Evolutionary conservation across 2,888 invertebrate genomes (phyloP).

Genomic region (Exocentrus adspersus): DNA sequence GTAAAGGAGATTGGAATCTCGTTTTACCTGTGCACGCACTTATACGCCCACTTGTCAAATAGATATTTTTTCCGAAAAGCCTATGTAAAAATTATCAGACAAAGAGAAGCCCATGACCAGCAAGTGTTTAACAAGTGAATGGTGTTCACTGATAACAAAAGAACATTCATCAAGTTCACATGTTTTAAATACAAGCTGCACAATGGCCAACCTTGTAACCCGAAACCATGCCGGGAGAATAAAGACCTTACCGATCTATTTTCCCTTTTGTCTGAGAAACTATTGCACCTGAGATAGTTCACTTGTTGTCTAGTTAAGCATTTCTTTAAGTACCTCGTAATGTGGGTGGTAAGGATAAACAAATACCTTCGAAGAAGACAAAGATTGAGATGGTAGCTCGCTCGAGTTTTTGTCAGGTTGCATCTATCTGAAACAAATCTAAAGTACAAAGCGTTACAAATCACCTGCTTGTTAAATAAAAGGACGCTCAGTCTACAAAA

Average conservation of each 20-base stretch:
- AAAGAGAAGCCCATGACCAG: slow-evolving; percentile 33
- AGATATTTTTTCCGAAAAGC: slow-evolving; percentile 40
- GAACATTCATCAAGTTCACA: slow-evolving; percentile 52
- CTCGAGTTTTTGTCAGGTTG: slow-evolving; percentile 7
- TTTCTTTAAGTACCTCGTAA: slow-evolving; percentile 34
- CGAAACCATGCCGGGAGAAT: slow-evolving; percentile 50
- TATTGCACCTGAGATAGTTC: slow-evolving; percentile 54
- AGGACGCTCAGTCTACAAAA: too few species aligned
- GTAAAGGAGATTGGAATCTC: slow-evolving; percentile 22
- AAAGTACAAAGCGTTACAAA: slow-evolving; percentile 1
- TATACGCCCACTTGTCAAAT: slow-evolving; percentile 33
- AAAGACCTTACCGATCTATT: slow-evolving; percentile 13
- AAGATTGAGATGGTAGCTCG: slow-evolving; percentile 13
- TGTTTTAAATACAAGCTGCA: slow-evolving; percentile 54
- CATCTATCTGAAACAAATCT: slow-evolving; percentile 3
- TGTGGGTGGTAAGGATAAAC: slow-evolving; percentile 38
- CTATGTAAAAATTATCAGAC: slow-evolving; percentile 46
- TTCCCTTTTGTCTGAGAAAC: slow-evolving; percentile 19
- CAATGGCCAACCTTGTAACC: slow-evolving; percentile 59
- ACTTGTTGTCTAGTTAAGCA: slow-evolving; percentile 52
- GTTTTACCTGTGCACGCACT: slow-evolving; percentile 19
- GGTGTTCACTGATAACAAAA: slow-evolving; percentile 56
- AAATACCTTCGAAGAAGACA: slow-evolving; percentile 21
- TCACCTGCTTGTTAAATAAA: neutral
- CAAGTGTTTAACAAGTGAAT: slow-evolving; percentile 56